A percentile compares a stretch with the other conserved stretches of the same genome.
Conservation (phyloP, 2,113 vertebrate genomes). For the Cheilinus undulatus region DNA sequence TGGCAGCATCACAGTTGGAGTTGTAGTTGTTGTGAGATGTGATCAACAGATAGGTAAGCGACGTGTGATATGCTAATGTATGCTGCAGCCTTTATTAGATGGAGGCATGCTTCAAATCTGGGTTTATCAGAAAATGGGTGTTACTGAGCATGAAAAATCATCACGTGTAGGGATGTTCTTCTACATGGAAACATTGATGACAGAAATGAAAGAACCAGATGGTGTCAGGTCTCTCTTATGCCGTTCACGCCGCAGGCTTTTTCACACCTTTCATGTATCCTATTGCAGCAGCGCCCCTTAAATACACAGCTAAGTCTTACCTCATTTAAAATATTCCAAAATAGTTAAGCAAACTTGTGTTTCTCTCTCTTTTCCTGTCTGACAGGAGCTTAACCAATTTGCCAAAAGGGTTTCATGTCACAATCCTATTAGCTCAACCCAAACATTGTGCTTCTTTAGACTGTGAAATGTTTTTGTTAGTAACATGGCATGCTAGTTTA, state of each 20-base stretch:
- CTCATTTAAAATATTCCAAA: constrained; percentile 48
- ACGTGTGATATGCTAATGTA: constrained; percentile 72
- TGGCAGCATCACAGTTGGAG: constrained; percentile 68
- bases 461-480: constrained; percentile 54
- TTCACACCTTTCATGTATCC: constrained; percentile 54
- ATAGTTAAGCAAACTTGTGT: constrained; percentile 48
- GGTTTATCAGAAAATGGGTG: constrained; percentile 63
- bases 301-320: constrained; percentile 42
- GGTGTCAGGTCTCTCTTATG: constrained; percentile 52
- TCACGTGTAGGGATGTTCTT: constrained; percentile 26
- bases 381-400: constrained; percentile 59
- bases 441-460: constrained; percentile 34
- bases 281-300: constrained; percentile 32
- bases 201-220: constrained; percentile 71
- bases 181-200: constrained; percentile 39
- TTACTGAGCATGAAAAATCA: constrained; percentile 44
- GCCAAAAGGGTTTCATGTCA: constrained; percentile 45
- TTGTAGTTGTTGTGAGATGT: constrained; percentile 50
- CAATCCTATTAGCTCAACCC: constrained; percentile 56
- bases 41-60: constrained; percentile 71
- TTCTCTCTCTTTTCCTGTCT: constrained; percentile 56
- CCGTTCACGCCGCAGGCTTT: constrained; percentile 50
- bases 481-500: constrained; percentile 23
- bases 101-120: constrained; percentile 36
- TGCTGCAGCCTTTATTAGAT: constrained; percentile 60